Evolutionary conservation across 1,140 invertebrate species (phyloP), one percentile per base, ranked within the genome.

Genomic region (Euglossa dilemma): DNA sequence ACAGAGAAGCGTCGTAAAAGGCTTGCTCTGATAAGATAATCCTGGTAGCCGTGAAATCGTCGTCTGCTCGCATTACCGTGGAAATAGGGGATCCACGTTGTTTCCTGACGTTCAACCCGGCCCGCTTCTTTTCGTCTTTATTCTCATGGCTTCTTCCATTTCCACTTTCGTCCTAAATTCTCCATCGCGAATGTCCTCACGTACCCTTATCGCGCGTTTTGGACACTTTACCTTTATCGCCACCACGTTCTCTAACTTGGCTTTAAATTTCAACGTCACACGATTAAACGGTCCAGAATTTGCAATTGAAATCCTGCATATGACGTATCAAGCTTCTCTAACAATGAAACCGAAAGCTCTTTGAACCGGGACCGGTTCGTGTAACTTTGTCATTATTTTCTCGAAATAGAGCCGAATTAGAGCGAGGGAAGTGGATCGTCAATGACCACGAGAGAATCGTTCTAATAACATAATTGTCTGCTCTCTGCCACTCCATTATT

Each of bases 11-110:
- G 23, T n/a, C 36, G 63, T 43, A 57, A 69, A 56, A 45, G 28
- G 20, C n/a, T 20, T 45, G 0, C 50, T 25, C 63, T 28, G 76
- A 78, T 78, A 78, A 78, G 63, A 78, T 78, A 69, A 57, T 47
- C 47, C 59, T 3, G 45, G 12, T 47, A 61, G 20, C 16, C 45
- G 47, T 25, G 47, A 61, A 76, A 64, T 76, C 74, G 74, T 59
- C 64, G 59, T 36, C 59, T 36, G 43, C n/a, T 43, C 73, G 50
- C 28, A 28, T 36, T 76, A 64, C 45, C 25, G 59, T 2, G 74
- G 0, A 76, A 64, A 52, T 61, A 43, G 47, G 47, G 52, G 64
- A 64, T 50, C 23, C 12, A 11, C 64, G 23, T 64, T 25, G 43
- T 63, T 63, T 57, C 57, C 25, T 45, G 56, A 23, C 23, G 52